Evolutionary conservation across 2,888 invertebrate species (phyloP).

Genomic region (Clitarchus hookeri): DNA sequence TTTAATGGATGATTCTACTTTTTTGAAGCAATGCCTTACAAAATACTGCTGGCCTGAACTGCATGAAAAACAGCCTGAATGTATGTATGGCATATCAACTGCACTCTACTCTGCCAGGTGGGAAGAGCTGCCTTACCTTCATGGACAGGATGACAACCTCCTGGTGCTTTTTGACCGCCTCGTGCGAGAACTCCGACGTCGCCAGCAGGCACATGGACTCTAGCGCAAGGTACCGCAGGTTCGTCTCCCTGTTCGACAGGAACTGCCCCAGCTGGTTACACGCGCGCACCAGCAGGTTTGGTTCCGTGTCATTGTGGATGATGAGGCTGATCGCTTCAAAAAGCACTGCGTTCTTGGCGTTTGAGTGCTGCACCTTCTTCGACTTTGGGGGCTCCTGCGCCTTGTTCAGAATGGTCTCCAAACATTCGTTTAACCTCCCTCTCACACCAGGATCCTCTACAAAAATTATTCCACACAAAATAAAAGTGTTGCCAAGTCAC

Average conservation of each 20-base stretch:
- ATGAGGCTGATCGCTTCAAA: constrained; percentile 99
- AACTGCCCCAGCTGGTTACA: constrained; percentile 99
- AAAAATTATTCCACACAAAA: constrained; percentile 44
- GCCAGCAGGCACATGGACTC: constrained; percentile 99
- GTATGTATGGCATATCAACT: too few species aligned
- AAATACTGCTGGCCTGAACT: too few species aligned
- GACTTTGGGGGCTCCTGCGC: constrained; percentile 99
- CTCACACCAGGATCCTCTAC: constrained; percentile 95
- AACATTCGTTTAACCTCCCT: constrained; percentile 93
- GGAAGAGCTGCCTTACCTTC: constrained; percentile 63
- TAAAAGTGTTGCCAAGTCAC: neutral
- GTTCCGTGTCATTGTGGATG: constrained; percentile 98
- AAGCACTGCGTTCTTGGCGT: constrained; percentile 98
- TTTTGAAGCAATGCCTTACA: too few species aligned
- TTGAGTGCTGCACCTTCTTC: constrained; percentile 99
- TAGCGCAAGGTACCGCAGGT: constrained; percentile 94
- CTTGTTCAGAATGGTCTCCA: constrained; percentile 97
- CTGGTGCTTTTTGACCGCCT: constrained; percentile 99
- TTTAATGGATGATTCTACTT: too few species aligned
- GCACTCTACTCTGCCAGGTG: too few species aligned
- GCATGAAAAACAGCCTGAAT: too few species aligned
- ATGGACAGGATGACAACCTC: constrained; percentile 98
- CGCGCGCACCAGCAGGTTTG: constrained; percentile 93
- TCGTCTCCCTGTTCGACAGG: constrained; percentile 95
- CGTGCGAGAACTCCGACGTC: constrained; percentile 98